phyloP scores from a whole-genome alignment of 2,888 invertebrate genomes.

The Cynaeus angustus region DNA sequence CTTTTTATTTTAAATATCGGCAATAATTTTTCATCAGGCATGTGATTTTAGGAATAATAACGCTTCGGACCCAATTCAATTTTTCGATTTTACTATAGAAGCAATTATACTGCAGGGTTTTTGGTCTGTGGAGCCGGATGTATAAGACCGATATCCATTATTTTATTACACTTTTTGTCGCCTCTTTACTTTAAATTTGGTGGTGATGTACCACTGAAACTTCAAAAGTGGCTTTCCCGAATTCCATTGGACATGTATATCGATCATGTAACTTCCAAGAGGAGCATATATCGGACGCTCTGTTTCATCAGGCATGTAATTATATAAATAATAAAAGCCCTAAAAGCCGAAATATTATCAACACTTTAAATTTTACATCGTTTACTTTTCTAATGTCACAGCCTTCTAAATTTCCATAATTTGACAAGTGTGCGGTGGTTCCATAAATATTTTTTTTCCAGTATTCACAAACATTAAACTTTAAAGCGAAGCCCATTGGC shows the following conservation, averaged over 20 bases:
- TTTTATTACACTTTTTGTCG: too few species aligned
- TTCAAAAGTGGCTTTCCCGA: slow-evolving; percentile 13
- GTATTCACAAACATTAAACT: slow-evolving; percentile 5
- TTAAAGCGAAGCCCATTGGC: neutral
- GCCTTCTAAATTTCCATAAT: slow-evolving; percentile 40
- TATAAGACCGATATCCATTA: too few species aligned
- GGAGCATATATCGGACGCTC: slow-evolving; percentile 35
- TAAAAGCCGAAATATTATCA: neutral
- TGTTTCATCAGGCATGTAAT: slow-evolving; percentile 45
- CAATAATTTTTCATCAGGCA: too few species aligned
- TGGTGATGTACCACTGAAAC: slow-evolving; percentile 28
- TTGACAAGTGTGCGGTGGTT: neutral
- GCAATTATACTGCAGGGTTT: too few species aligned
- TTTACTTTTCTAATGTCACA: slow-evolving; percentile 33
- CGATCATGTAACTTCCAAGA: slow-evolving; percentile 35
- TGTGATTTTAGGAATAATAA: too few species aligned
- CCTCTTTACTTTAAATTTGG: neutral
- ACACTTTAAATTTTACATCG: too few species aligned
- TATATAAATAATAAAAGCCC: slow-evolving; percentile 41
- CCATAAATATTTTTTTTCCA: slow-evolving; percentile 13
- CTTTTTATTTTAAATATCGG: too few species aligned
- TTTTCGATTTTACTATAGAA: too few species aligned
- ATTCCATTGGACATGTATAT: slow-evolving; percentile 28
- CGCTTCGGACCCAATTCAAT: too few species aligned
- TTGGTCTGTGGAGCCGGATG: too few species aligned